Evolutionary conservation across 1,140 invertebrate species (phyloP).

Genomic region (Phymastichus coffea): DNA sequence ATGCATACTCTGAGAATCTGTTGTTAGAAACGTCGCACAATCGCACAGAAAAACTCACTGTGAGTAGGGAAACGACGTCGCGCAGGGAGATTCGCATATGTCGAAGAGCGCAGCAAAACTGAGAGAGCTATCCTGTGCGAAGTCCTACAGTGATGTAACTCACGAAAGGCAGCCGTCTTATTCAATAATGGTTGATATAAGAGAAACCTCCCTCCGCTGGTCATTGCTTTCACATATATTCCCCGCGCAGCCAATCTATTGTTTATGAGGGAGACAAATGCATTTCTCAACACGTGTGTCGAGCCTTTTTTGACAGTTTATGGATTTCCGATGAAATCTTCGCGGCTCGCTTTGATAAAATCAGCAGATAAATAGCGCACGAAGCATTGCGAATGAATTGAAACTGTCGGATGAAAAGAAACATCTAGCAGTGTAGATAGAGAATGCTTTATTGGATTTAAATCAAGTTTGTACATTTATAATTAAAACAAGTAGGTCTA

Average conservation of each 20-base stretch:
- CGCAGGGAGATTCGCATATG: neutral
- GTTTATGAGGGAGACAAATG: neutral
- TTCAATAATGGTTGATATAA: conserved; percentile 25
- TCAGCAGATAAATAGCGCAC: no score
- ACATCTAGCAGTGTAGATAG: no score
- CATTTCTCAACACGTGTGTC: neutral
- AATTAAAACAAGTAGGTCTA: no score
- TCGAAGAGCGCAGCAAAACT: neutral
- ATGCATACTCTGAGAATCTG: neutral
- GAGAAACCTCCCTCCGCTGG: conserved; percentile 25
- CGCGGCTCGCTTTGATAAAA: no score
- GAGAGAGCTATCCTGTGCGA: neutral
- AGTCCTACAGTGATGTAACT: conserved; percentile 22
- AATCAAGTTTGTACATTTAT: no score
- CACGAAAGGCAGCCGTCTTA: conserved; percentile 17
- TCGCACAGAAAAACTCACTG: conserved; percentile 1
- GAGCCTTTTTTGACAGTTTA: no score
- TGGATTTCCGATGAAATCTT: neutral
- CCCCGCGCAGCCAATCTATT: conserved; percentile 30
- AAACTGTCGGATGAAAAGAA: no score
- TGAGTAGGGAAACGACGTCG: no score
- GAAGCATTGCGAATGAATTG: no score
- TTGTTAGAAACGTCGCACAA: neutral
- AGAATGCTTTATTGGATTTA: no score
- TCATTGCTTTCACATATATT: conserved; percentile 23